Conservation (phyloP, 1,140 invertebrate genomes). For the Battus philenor region DNA sequence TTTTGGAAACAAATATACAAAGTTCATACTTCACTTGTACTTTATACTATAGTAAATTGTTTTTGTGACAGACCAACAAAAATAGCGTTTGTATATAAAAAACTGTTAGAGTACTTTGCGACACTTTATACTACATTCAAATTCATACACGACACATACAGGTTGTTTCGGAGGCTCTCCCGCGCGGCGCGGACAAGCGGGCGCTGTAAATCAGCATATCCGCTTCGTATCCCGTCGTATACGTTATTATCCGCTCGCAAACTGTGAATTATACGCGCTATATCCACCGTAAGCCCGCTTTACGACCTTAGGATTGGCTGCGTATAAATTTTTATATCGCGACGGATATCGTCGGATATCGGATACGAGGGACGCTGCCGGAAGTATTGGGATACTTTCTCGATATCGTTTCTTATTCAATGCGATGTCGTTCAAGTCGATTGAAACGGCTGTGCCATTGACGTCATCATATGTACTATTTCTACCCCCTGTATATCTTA, state of each 20-base stretch:
- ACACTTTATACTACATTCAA: no score
- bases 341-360: constrained; percentile 11
- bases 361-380: constrained; percentile 9
- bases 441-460: constrained; percentile 4
- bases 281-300: constrained; percentile 15
- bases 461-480: no score
- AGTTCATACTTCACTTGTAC: no score
- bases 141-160: no score
- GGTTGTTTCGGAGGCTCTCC: no score
- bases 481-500: no score
- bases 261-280: constrained; percentile 12
- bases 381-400: constrained; percentile 9
- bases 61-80: no score
- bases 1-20: no score
- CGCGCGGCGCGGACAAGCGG: constrained; percentile 8
- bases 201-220: constrained; percentile 16
- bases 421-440: constrained; percentile 2
- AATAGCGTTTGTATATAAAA: no score
- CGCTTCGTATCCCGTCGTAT: constrained; percentile 8
- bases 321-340: constrained; percentile 18
- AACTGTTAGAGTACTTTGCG: no score
- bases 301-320: constrained; percentile 15
- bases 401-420: constrained; percentile 7
- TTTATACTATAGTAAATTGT: no score
- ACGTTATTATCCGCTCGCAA: constrained; percentile 13